These are phyloP conservation scores for Asteroscopus sphinx DNA, from an alignment of 2,888 invertebrate genomes.

Conservation along the genomic window DNA sequence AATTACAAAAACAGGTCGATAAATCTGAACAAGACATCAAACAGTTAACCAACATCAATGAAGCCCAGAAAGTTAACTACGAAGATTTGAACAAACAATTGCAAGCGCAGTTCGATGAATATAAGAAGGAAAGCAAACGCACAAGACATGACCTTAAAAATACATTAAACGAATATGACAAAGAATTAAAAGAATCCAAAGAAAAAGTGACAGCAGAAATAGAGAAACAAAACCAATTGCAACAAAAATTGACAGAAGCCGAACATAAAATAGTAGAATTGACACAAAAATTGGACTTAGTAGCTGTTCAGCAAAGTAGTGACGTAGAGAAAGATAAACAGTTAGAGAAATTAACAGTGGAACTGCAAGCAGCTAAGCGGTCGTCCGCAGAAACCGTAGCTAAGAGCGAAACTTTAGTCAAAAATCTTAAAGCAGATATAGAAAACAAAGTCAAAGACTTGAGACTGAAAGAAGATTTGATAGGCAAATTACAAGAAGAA, in stretches of 20 bases:
- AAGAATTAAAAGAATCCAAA: conserved; percentile 78
- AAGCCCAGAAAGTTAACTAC: conserved; percentile 85
- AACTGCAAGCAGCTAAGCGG: conserved; percentile 81
- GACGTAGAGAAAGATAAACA: conserved; percentile 80
- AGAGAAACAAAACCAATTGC: conserved; percentile 78
- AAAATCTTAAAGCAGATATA: conserved; percentile 77
- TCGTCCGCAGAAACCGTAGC: conserved; percentile 74
- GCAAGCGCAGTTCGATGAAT: conserved; percentile 81
- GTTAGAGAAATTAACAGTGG: conserved; percentile 81
- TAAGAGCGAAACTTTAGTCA: conserved; percentile 77
- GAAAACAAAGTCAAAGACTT: conserved; percentile 81
- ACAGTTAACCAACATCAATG: conserved; percentile 82
- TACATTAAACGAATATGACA: conserved; percentile 89
- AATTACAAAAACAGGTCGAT: conserved; percentile 78
- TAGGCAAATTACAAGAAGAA: conserved; percentile 80
- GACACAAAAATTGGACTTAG: conserved; percentile 82
- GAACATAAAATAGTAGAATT: conserved; percentile 79
- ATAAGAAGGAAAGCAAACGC: conserved; percentile 84
- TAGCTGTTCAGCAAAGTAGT: conserved; percentile 79
- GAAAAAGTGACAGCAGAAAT: conserved; percentile 77
- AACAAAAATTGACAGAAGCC: conserved; percentile 76
- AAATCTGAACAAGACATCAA: conserved; percentile 86
- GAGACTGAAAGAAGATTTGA: conserved; percentile 78
- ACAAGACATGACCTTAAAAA: conserved; percentile 87
- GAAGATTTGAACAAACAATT: conserved; percentile 85